Evolutionary conservation across 1,140 invertebrate species (phyloP), one percentile per base, ranked within the genome.

Genomic region (Drosophila baimaii): DNA sequence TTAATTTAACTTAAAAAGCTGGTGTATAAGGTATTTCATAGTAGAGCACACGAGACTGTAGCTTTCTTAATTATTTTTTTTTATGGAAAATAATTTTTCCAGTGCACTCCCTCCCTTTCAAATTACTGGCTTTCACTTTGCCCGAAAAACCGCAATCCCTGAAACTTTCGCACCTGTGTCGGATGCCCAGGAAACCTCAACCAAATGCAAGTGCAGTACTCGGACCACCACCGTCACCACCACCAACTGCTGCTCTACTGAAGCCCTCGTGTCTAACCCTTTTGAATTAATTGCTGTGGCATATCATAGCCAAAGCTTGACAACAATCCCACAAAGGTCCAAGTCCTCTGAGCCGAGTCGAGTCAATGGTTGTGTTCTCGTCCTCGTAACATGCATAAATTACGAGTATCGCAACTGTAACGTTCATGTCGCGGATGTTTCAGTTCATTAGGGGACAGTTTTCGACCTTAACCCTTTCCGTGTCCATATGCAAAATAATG

Each of bases 401-500:
- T 88, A 52, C 51, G 51, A 52, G 29, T 52, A 77, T 72, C 57
- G 68, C 56, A 77, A 81, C 82, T 81, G 82, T 79, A 78, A 63
- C 81, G 79, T 49, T 49, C 25, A 29, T 49, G 71, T 82, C 76
- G 51, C 68, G 78, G 56, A 68, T 79, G 86, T 73, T 83, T 86
- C 83, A 88, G 56, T 88, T 82, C 83, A 86, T 88, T 86, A 88
- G 78, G 46, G 68, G 66, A 33, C 49, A 46, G 52, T 62, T 59
- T 21, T 23, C 61, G 62, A 56, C 59, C 54, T 68, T 83, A 89
- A 89, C 84, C 84, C 84, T 78, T 83, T 41, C 47, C 39, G 31
- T 29, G 7, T 51, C 59, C 83, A 88, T 88, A 88, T 88, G 83
- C 83, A 88, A 88, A 71, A 83, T 88, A 89, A 83, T 88, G 84